Base-by-base conservation (phyloP, 2,888 invertebrate species). In the Mantis religiosa region DNA sequence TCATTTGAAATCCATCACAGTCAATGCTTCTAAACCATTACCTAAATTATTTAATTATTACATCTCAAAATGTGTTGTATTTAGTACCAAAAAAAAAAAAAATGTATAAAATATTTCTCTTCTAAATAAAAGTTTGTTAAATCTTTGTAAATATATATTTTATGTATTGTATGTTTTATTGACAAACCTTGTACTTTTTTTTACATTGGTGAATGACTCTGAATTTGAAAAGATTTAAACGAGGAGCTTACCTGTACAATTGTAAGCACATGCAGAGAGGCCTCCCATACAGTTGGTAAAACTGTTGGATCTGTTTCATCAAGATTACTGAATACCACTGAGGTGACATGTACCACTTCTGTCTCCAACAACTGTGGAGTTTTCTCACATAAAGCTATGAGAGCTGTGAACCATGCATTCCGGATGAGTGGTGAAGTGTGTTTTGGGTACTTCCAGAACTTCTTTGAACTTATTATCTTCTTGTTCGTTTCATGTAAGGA, bases 391-490 rank as follows among this genome's bases (percentile, higher is more conserved):
- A 97, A 90, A 14, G 95, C 93, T 7, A 95, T 94, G 89, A 96
- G 91, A 2, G 95, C 94, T 90, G 94, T 94, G 93, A 95, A 97
- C 95, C 97, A 97, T n/a, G 91, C 91, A 71, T 90, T 91, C 81
- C 91, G 90, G 91, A 93, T 92, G 89, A 93, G 92, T 15, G 94
- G 91, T 47, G 94, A 92, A 91, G 95, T 94, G 91, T 95, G 94
- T 91, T 95, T 95, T 2, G 95, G 94, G 83, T 95, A 94, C 91
- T 95, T 96, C 97, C 98, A 98, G 93, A 97, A 97, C 92, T 95
- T 95, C 34, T 92, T 92, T 91, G 94, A 94, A 0, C 93, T 93
- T 89, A 97, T 92, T 87, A 97, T 93, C 87, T 94, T 93, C 3
- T 91, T 91, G 91, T 96, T 94, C 89, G 93, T 93, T 0, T 94